Percentiles rank a stretch among this genome's conserved stretches.
Evolutionary conservation across 2,888 invertebrate species (phyloP).

Genomic region (Dicyrtomina minuta): DNA sequence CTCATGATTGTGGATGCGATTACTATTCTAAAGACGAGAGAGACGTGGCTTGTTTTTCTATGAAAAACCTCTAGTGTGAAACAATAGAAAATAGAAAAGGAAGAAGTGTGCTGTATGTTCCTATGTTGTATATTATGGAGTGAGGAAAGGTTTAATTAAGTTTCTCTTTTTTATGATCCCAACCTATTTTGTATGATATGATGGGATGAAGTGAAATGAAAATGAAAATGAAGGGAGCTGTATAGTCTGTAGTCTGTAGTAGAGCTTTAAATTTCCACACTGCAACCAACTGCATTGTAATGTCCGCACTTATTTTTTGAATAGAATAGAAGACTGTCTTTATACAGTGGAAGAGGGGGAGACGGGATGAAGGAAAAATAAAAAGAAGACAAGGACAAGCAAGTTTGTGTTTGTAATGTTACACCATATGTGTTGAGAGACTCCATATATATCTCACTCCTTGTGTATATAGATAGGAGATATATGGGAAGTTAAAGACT

Average conservation of each 20-base stretch:
- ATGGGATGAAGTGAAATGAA: too few species aligned
- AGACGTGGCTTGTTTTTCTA: constrained; percentile 1
- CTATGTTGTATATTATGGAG: background rate
- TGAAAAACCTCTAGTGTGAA: constrained; percentile 6
- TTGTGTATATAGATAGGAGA: background rate
- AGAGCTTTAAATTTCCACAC: background rate
- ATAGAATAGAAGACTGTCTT: too few species aligned
- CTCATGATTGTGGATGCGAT: background rate
- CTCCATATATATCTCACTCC: background rate
- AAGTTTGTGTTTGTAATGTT: constrained; percentile 7
- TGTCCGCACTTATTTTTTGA: too few species aligned
- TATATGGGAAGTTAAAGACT: background rate
- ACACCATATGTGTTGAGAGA: constrained; percentile 6
- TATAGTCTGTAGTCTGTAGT: background rate
- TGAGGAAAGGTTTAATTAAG: constrained; percentile 22
- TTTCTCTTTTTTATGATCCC: constrained; percentile 2
- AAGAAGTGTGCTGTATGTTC: background rate
- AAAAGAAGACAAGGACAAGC: background rate
- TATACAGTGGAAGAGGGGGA: too few species aligned
- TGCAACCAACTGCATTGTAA: too few species aligned
- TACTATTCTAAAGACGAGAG: background rate
- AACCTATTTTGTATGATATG: too few species aligned
- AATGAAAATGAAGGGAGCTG: background rate
- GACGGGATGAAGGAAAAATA: too few species aligned
- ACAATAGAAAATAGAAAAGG: constrained; percentile 13